Conservation (phyloP, 2,113 vertebrate species). For the Notothenia coriiceps region DNA sequence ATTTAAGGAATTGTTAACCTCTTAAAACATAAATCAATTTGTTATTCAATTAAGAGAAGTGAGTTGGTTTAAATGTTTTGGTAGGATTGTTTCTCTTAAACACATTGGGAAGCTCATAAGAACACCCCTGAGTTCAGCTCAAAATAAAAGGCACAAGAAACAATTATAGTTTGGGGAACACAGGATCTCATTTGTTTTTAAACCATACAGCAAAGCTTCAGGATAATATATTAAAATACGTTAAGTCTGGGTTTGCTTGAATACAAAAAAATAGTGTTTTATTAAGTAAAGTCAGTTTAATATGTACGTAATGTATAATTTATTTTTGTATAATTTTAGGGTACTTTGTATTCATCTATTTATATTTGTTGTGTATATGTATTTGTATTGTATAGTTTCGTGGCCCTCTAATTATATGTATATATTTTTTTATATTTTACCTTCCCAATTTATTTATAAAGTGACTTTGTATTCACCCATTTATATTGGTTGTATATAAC, state of each 20-base stretch:
- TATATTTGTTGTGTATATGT: background rate
- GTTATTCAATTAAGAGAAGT: background rate
- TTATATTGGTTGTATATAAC: background rate
- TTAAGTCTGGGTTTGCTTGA: background rate
- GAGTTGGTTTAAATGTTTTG: background rate
- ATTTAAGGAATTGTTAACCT: background rate
- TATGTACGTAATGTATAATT: too few relatives aligned
- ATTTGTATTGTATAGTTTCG: background rate
- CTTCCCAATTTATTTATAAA: conserved; percentile 19
- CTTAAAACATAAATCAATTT: background rate
- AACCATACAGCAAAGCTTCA: background rate
- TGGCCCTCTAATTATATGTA: too few relatives aligned
- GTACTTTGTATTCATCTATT: background rate
- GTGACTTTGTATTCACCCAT: background rate
- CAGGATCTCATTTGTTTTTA: background rate
- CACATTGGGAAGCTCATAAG: background rate
- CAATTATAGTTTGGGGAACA: background rate
- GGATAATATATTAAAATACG: background rate
- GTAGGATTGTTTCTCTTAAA: background rate
- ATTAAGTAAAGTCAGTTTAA: too few relatives aligned
- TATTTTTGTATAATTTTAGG: background rate
- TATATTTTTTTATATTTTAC: background rate
- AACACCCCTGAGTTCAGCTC: background rate
- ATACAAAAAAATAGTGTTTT: too few relatives aligned
- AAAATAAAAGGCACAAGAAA: too few relatives aligned